phyloP scores from a whole-genome alignment of 2,888 invertebrate genomes.

The Pediacus dermestoides region DNA sequence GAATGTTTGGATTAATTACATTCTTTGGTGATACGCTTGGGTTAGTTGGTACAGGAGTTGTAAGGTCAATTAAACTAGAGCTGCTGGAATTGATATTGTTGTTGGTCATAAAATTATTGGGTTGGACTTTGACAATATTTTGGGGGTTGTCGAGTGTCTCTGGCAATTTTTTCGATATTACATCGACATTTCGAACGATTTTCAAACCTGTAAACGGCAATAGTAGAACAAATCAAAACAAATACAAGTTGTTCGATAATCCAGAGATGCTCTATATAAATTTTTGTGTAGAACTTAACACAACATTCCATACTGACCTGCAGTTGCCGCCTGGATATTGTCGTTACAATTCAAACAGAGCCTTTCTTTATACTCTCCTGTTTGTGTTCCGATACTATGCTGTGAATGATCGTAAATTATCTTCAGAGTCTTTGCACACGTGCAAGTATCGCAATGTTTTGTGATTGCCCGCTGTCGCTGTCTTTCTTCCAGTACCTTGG shows the following conservation, averaged over 20 bases:
- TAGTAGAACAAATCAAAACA: too few species aligned
- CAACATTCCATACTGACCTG: constrained; percentile 23
- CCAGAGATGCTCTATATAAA: constrained; percentile 12
- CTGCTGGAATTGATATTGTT: constrained; percentile 22
- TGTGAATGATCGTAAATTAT: constrained; percentile 57
- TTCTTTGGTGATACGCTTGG: constrained; percentile 13
- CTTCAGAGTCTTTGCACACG: constrained; percentile 58
- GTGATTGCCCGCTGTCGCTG: constrained; percentile 74
- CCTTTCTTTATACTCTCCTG: constrained; percentile 55
- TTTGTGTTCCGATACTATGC: constrained; percentile 64
- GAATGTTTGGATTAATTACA: constrained; percentile 11
- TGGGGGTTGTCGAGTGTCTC: constrained; percentile 22
- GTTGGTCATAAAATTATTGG: constrained; percentile 44
- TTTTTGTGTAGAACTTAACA: too few species aligned
- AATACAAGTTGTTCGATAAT: constrained; percentile 7
- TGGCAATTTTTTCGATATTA: constrained; percentile 23
- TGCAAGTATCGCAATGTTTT: constrained; percentile 81
- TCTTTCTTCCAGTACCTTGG: constrained; percentile 84
- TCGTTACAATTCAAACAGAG: constrained; percentile 63
- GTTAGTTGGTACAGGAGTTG: constrained; percentile 7
- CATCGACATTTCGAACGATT: constrained; percentile 34
- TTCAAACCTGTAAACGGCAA: constrained; percentile 28
- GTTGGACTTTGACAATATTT: constrained; percentile 45
- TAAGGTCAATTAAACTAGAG: constrained; percentile 24
- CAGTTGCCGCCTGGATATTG: constrained; percentile 18